These are phyloP conservation scores for Pomatostomus ruficeps DNA, from an alignment of 2,113 vertebrate species.

Conservation along the genomic window DNA sequence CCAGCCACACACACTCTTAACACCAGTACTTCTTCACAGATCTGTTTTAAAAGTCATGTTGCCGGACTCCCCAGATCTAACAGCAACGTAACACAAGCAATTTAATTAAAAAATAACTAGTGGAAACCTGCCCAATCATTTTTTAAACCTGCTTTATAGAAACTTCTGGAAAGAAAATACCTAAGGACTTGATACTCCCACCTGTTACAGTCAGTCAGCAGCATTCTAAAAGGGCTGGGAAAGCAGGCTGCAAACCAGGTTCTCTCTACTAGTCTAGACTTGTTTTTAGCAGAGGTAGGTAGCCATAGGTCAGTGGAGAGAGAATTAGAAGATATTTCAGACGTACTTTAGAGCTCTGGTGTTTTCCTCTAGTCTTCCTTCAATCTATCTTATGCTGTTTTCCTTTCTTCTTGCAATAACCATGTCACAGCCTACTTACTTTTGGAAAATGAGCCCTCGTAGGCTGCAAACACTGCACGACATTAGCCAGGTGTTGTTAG, in stretches of 20 bases:
- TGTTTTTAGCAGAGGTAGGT: not conserved
- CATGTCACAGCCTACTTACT: not conserved
- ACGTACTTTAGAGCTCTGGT: not conserved
- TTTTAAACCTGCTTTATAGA: not conserved
- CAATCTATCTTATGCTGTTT: not conserved
- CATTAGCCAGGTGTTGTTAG: not conserved
- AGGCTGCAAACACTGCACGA: not conserved
- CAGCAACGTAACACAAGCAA: not conserved
- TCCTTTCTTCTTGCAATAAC: not conserved
- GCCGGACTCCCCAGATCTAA: not conserved
- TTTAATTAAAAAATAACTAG: not conserved
- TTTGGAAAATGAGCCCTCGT: not conserved
- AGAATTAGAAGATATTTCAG: not conserved
- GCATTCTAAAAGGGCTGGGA: not conserved
- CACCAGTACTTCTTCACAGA: not conserved
- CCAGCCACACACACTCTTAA: not conserved
- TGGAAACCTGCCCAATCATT: not conserved
- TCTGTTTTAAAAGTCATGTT: not conserved
- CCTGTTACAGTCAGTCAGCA: not conserved
- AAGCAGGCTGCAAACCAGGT: not conserved
- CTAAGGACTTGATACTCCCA: not conserved
- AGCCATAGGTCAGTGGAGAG: not conserved
- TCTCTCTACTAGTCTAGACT: not conserved
- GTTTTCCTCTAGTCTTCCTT: not conserved
- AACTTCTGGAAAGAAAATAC: fast-evolving